Evolutionary conservation across 2,888 invertebrate species (phyloP).

Genomic region (Hartigia nigra): DNA sequence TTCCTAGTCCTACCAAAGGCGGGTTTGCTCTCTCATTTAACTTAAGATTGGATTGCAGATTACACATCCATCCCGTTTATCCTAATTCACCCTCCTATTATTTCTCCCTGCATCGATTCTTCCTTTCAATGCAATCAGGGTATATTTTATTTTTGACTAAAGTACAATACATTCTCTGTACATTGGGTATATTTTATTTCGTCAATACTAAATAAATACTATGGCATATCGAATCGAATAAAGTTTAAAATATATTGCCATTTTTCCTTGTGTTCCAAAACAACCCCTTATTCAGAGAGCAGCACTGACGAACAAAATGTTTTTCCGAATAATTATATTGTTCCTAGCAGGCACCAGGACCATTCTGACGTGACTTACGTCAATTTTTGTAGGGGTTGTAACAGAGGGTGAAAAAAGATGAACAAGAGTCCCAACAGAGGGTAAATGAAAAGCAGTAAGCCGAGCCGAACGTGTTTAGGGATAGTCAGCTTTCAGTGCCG

Average conservation of each 20-base stretch:
- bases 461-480: slow-evolving; percentile 45
- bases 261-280: neutral
- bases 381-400: neutral
- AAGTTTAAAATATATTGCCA: neutral
- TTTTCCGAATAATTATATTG: neutral
- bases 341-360: neutral
- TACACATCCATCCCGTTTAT: slow-evolving; percentile 41
- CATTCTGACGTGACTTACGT: neutral
- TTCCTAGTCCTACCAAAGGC: neutral
- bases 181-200: neutral
- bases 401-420: neutral
- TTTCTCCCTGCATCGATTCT: slow-evolving; percentile 16
- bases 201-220: neutral
- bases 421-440: slow-evolving; percentile 20
- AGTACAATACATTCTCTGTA: neutral
- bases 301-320: neutral
- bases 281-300: neutral
- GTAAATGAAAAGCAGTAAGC: slow-evolving; percentile 55
- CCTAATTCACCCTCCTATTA: slow-evolving; percentile 12
- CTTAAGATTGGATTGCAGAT: slow-evolving; percentile 54
- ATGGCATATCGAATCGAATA: neutral
- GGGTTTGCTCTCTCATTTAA: slow-evolving; percentile 40
- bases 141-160: neutral
- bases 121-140: neutral
- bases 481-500: slow-evolving; percentile 18